These are phyloP conservation scores for Chionomys nivalis DNA, from an alignment of 2,113 vertebrate species.

Conservation along the genomic window DNA sequence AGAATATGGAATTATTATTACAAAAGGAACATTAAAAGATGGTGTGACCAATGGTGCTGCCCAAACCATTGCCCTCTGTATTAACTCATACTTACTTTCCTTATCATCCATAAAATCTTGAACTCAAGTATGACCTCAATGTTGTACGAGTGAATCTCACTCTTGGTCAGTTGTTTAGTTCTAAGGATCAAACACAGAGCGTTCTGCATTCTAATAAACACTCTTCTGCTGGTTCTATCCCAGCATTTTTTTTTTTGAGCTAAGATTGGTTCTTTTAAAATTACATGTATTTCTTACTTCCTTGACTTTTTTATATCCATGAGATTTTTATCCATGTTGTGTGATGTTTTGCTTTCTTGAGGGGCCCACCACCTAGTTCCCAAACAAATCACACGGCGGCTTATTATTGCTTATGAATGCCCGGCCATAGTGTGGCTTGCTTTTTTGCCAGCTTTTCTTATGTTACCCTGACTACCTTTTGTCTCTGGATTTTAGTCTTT, in stretches of 20 bases:
- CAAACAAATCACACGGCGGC: no score
- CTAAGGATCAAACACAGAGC: not conserved
- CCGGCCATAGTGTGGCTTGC: no score
- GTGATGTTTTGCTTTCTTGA: no score
- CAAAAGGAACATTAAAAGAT: conserved; percentile 2
- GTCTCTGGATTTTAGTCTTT: no score
- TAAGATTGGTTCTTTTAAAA: not conserved
- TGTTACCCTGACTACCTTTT: no score
- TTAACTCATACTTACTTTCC: not conserved
- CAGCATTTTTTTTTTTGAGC: not conserved
- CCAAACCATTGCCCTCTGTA: not conserved
- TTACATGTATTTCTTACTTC: not conserved
- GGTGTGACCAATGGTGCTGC: not conserved
- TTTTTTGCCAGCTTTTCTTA: no score
- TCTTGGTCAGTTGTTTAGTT: not conserved
- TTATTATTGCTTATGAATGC: no score
- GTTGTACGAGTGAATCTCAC: conserved; percentile 3
- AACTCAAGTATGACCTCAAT: not conserved
- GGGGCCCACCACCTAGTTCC: no score
- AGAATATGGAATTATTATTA: not conserved
- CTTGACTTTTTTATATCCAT: not conserved
- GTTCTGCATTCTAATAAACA: not conserved
- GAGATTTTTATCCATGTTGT: not conserved
- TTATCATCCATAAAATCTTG: not conserved
- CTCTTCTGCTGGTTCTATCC: not conserved